phyloP scores from a whole-genome alignment of 2,888 invertebrate species.

The Callyntrura guangdongensis region DNA sequence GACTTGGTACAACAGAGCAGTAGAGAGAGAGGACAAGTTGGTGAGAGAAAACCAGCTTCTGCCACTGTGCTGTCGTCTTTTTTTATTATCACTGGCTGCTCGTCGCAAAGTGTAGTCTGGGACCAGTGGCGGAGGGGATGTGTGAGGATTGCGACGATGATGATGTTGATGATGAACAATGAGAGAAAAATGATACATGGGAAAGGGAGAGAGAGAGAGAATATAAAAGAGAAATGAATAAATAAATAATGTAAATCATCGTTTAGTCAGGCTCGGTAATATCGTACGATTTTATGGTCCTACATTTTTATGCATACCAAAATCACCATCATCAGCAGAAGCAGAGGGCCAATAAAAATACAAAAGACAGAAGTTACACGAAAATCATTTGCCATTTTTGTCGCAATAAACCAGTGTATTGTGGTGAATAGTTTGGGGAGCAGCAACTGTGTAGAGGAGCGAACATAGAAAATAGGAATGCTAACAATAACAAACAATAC shows the following conservation, averaged over 20 bases:
- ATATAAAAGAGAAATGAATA: not conserved
- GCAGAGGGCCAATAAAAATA: slow-evolving; percentile 20
- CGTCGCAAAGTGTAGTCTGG: slow-evolving; percentile 24
- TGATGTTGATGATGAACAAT: not conserved
- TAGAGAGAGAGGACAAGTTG: not conserved
- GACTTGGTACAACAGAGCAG: not conserved
- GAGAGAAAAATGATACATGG: not conserved
- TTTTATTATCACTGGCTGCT: slow-evolving; percentile 27
- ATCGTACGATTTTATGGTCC: not conserved
- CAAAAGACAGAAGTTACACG: slow-evolving; percentile 39
- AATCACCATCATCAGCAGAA: not conserved
- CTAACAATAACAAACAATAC: too few relatives aligned
- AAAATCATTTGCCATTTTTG: slow-evolving; percentile 63
- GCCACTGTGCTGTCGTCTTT: slow-evolving; percentile 2
- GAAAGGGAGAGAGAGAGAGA: not conserved
- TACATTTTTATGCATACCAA: slow-evolving; percentile 13
- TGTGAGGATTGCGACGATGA: too few relatives aligned
- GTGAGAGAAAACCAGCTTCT: slow-evolving; percentile 66
- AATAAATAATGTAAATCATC: slow-evolving; percentile 23
- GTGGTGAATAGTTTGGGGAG: not conserved
- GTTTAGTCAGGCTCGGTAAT: not conserved
- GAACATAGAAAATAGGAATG: too few relatives aligned
- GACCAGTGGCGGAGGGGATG: slow-evolving; percentile 36
- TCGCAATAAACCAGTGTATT: slow-evolving; percentile 15
- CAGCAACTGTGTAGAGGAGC: too few relatives aligned